Conservation (phyloP, 2,797 vertebrate species). For the Pempheris klunzingeri region DNA sequence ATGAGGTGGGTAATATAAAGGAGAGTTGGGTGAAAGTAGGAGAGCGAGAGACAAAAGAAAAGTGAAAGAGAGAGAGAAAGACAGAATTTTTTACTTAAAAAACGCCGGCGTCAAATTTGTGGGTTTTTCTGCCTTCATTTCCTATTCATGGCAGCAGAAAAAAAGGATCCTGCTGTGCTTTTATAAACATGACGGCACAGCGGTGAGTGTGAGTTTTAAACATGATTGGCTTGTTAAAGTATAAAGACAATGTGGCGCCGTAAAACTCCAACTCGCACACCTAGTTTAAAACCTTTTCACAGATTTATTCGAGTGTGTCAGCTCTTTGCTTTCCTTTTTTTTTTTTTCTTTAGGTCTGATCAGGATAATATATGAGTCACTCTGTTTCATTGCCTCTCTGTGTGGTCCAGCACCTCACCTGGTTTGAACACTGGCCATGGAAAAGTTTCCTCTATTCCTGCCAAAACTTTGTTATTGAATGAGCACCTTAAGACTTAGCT, state of each 20-base stretch:
- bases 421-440: slow-evolving; percentile 15
- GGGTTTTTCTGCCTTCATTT: slow-evolving; percentile 56
- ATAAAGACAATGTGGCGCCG: slow-evolving; percentile 57
- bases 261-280: slow-evolving; percentile 52
- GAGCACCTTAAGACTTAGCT: background rate
- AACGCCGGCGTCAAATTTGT: slow-evolving; percentile 49
- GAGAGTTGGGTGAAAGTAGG: slow-evolving; percentile 12
- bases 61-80: background rate
- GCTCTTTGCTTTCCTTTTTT: background rate
- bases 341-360: slow-evolving; percentile 5
- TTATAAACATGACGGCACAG: slow-evolving; percentile 48
- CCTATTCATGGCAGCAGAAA: slow-evolving; percentile 39
- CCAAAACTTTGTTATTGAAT: background rate
- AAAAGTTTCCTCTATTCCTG: slow-evolving; percentile 12
- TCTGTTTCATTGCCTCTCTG: slow-evolving; percentile 27
- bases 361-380: slow-evolving; percentile 35
- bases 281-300: slow-evolving; percentile 52
- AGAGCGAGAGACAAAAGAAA: slow-evolving; percentile 5
- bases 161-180: slow-evolving; percentile 56
- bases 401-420: slow-evolving; percentile 14
- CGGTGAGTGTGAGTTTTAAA: slow-evolving; percentile 49
- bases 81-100: slow-evolving; percentile 19
- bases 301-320: slow-evolving; percentile 33
- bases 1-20: slow-evolving; percentile 60
- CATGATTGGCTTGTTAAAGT: slow-evolving; percentile 70